Evolutionary conservation across 2,113 vertebrate genomes (phyloP).

Genomic region (Puntigrus tetrazona): DNA sequence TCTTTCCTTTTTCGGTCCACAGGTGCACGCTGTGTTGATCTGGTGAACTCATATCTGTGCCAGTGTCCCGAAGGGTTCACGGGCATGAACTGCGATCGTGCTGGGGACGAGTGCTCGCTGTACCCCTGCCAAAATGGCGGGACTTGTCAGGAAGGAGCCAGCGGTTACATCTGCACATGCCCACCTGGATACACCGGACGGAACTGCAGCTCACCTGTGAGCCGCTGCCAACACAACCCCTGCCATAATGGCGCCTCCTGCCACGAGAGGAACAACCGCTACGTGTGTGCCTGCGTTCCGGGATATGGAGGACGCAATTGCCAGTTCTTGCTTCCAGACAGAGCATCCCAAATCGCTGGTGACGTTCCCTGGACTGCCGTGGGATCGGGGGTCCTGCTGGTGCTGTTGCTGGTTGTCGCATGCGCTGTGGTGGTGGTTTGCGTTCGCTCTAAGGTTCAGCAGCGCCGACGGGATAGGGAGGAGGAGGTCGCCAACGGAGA

Average conservation of each 20-base stretch:
- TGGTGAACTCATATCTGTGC: constrained; percentile 83
- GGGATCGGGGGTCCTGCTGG: constrained; percentile 81
- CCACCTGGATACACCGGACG: constrained; percentile 87
- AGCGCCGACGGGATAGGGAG: constrained; percentile 77
- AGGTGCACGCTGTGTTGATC: constrained; percentile 89
- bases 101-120: constrained; percentile 85
- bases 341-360: constrained; percentile 64
- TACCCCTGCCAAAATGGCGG: constrained; percentile 89
- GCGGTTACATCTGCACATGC: constrained; percentile 89
- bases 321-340: constrained; percentile 76
- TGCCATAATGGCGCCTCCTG: constrained; percentile 95
- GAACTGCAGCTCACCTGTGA: constrained; percentile 86
- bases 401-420: constrained; percentile 82
- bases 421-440: constrained; percentile 81
- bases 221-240: constrained; percentile 84
- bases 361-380: constrained; percentile 85
- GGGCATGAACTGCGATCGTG: constrained; percentile 86
- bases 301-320: constrained; percentile 86
- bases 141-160: constrained; percentile 88
- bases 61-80: constrained; percentile 91
- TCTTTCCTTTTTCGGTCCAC: constrained; percentile 17
- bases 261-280: constrained; percentile 77
- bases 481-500: constrained; percentile 77
- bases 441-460: constrained; percentile 79
- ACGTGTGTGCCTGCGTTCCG: constrained; percentile 82